Evolutionary conservation across 1,140 invertebrate species (phyloP).

Genomic region (Neuroterus valhalla): DNA sequence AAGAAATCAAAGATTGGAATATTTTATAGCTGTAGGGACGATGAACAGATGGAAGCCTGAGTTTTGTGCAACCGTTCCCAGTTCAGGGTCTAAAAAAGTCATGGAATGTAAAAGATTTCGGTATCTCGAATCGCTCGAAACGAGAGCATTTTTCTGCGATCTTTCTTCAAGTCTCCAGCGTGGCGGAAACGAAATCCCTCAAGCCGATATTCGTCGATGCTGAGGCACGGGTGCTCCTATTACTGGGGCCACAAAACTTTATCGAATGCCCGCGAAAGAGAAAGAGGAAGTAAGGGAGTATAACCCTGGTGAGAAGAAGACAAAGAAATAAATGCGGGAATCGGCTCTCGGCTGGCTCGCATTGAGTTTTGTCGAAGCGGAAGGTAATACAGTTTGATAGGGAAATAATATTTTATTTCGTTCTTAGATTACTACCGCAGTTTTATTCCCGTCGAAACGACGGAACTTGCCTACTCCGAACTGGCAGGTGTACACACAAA

Average conservation of each 20-base stretch:
- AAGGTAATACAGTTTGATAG: constrained; percentile 69
- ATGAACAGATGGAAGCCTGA: constrained; percentile 6
- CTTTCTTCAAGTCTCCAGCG: constrained; percentile 10
- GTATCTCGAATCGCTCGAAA: constrained; percentile 11
- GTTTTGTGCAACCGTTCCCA: constrained; percentile 2
- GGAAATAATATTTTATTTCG: constrained; percentile 71
- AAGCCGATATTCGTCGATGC: constrained; percentile 48
- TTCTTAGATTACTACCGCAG: constrained; percentile 53
- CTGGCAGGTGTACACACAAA: constrained; percentile 38
- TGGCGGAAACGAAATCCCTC: constrained; percentile 43
- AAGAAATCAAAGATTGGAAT: constrained; percentile 6
- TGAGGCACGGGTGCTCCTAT: constrained; percentile 48
- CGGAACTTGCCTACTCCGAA: constrained; percentile 33
- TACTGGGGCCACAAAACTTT: constrained; percentile 67
- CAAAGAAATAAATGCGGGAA: constrained; percentile 64
- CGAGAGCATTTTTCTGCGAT: constrained; percentile 18
- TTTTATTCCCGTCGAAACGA: constrained; percentile 55
- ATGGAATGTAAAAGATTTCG: constrained; percentile 22
- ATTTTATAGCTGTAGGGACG: constrained; percentile 1
- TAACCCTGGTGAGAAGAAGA: constrained; percentile 34
- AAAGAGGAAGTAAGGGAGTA: constrained; percentile 38
- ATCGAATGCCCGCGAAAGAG: constrained; percentile 62
- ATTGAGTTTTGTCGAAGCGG: constrained; percentile 59
- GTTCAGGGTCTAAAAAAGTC: constrained; percentile 12
- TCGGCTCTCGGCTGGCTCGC: constrained; percentile 54